phyloP scores from a whole-genome alignment of 2,113 vertebrate genomes.

The Peucedramus taeniatus region DNA sequence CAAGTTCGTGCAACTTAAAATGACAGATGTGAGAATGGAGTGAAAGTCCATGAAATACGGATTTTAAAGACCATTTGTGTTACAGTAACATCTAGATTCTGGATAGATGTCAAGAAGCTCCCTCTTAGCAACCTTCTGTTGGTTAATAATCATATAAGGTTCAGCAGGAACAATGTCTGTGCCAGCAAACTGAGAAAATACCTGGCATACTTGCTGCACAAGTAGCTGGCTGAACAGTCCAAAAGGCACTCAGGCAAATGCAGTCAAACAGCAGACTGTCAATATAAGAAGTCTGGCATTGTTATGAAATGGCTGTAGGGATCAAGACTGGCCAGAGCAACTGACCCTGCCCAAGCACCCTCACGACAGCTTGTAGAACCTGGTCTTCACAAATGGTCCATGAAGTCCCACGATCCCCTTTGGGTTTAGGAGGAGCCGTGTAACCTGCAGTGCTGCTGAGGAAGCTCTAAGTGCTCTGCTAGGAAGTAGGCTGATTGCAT shows the following conservation, averaged over 20 bases:
- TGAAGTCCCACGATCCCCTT: neutral
- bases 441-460: neutral
- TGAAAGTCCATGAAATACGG: neutral
- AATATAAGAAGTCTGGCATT: neutral
- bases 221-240: neutral
- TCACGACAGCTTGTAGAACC: neutral
- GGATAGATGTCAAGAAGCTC: neutral
- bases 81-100: neutral
- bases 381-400: neutral
- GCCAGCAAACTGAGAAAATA: neutral
- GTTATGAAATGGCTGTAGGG: neutral
- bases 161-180: neutral
- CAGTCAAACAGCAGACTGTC: neutral
- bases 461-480: neutral
- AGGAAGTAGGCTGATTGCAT: neutral
- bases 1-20: neutral
- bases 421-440: neutral
- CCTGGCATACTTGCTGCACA: neutral
- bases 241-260: neutral
- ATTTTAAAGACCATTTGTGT: neutral
- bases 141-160: neutral
- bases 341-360: neutral
- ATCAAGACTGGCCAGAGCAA: neutral
- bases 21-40: neutral
- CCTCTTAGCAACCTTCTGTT: neutral